Conservation (phyloP, 2,797 vertebrate species). For the Oreonectes daqikongensis region DNA sequence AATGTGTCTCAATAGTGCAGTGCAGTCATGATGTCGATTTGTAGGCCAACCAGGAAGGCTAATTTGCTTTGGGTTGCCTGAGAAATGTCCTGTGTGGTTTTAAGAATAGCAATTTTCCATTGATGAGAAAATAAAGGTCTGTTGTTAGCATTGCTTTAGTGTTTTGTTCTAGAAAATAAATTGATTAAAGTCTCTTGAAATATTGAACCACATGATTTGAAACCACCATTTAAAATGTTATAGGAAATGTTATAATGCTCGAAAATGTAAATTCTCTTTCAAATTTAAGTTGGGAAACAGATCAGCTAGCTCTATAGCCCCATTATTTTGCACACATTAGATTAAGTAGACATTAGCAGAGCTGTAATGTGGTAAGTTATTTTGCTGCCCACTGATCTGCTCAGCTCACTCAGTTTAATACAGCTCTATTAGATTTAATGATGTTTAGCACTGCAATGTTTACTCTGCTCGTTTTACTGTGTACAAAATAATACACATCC, state of each 20-base stretch:
- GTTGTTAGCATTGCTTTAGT: neutral
- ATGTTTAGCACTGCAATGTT: slow-evolving; percentile 15
- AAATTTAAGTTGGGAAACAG: neutral
- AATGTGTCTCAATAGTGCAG: neutral
- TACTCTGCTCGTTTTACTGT: slow-evolving; percentile 3
- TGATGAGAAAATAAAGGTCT: neutral
- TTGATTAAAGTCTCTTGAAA: no score
- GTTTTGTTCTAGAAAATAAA: neutral
- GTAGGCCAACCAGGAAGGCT: neutral
- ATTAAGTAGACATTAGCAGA: neutral
- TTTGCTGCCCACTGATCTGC: slow-evolving; percentile 24
- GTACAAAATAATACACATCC: slow-evolving; percentile 32
- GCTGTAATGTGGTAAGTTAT: slow-evolving; percentile 13
- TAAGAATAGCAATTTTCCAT: neutral
- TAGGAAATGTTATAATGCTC: no score
- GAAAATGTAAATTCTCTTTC: neutral
- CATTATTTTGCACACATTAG: neutral
- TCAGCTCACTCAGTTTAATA: slow-evolving; percentile 16
- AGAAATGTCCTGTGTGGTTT: neutral
- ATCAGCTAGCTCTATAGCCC: neutral
- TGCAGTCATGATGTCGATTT: neutral
- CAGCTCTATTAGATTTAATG: slow-evolving; percentile 26
- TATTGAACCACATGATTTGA: no score
- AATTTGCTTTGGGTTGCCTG: neutral
- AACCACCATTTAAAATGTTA: no score